Evolutionary conservation across 1,140 invertebrate genomes (phyloP), one percentile per base, ranked within the genome.

Genomic region (Papilio dardanus): DNA sequence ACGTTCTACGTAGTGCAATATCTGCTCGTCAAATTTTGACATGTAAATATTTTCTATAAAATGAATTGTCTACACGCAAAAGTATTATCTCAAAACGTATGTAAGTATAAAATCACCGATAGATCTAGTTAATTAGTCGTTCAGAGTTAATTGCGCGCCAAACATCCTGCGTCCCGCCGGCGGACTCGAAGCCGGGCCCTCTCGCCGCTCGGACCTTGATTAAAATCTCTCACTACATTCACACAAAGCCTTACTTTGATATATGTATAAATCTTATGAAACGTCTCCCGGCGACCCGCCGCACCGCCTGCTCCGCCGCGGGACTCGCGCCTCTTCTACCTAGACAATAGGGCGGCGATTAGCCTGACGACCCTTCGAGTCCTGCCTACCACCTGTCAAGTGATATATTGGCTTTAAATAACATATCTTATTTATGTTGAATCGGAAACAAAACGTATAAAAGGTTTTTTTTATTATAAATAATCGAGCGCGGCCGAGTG

Each of bases 371-470:
- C 19, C 31, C 10, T 16, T 10, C 42, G 62, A 62, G 76, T 68
- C 77, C 83, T 87, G 78, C 88, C 86, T 91, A 93, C 92, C 92
- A 93, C 92, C 92, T 93, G 92, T 93, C 90, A 92, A 86, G 92
- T 93, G 90, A 93, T 90, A 90, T 93, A 93, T 91, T 88, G 86
- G 82, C 89, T 88, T 90, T 91, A 93, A 93, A 93, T 93, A 93
- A 93, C 91, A 91, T 92, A 93, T 93, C 92, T 93, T 92, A 93
- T 93, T 93, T 92, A 93, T 92, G 89, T 93, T 89, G 89, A 90
- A 91, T 92, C 88, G 84, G 83, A 91, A 92, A 90, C 85, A 91
- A 93, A 93, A 91, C 86, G 88, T 88, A 90, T 82, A 89, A 91
- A 92, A 92, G 89, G 81, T 67, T 81, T 79, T 71, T 82, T 86